Conservation (phyloP, 2,797 vertebrate genomes). For the Neosilurus mollespiculum region DNA sequence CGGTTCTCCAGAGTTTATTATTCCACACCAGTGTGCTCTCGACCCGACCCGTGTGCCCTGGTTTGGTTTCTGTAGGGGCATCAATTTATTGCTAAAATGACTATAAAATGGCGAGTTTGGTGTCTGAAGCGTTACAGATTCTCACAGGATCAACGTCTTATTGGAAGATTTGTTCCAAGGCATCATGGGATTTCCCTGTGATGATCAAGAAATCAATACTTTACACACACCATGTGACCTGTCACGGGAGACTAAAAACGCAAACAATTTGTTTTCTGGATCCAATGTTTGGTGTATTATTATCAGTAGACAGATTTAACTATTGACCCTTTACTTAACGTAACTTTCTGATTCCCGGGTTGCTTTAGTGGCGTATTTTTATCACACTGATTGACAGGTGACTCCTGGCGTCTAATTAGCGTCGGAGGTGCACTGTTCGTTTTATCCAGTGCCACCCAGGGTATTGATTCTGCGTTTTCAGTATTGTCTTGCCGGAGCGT, state of each 20-base stretch:
- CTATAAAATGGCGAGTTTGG: background rate
- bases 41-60: background rate
- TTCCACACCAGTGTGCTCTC: background rate
- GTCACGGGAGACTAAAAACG: constrained; percentile 58
- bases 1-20: constrained; percentile 34
- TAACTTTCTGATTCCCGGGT: constrained; percentile 3
- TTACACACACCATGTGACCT: constrained; percentile 78
- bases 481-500: constrained; percentile 50
- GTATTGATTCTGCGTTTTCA: constrained; percentile 54
- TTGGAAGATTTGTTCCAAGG: constrained; percentile 35
- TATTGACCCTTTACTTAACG: background rate
- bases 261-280: constrained; percentile 78
- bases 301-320: constrained; percentile 1
- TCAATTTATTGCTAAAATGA: background rate
- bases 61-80: background rate
- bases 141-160: constrained; percentile 55
- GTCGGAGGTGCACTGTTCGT: constrained; percentile 54
- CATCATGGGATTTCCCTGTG: constrained; percentile 79
- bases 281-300: background rate
- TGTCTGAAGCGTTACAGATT: background rate
- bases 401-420: constrained; percentile 62
- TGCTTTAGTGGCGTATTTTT: constrained; percentile 27
- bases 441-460: constrained; percentile 59
- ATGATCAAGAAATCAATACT: constrained; percentile 88
- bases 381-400: constrained; percentile 62